Evolutionary conservation across 2,113 vertebrate species (phyloP).

Genomic region (human (Homo sapiens)): GRCh38 chr6:98188001-98188500

Average conservation of each 20-base stretch:
- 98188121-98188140: slow-evolving; percentile 54
- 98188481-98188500: slow-evolving; percentile 73
- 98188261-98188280: slow-evolving; percentile 71
- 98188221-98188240: slow-evolving; percentile 73
- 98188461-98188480: slow-evolving; percentile 79
- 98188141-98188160: slow-evolving; percentile 34
- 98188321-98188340: slow-evolving; percentile 77
- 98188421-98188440: slow-evolving; percentile 84
- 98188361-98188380: slow-evolving; percentile 80
- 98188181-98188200: slow-evolving; percentile 53
- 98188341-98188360: slow-evolving; percentile 75
- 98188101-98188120: slow-evolving; percentile 32
- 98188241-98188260: slow-evolving; percentile 72
- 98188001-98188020: neutral
- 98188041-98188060: slow-evolving; percentile 34
- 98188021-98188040: slow-evolving; percentile 52
- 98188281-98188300: slow-evolving; percentile 76
- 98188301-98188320: slow-evolving; percentile 71
- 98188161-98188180: slow-evolving; percentile 46
- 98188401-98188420: slow-evolving; percentile 76
- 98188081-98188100: slow-evolving; percentile 65
- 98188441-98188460: slow-evolving; percentile 83
- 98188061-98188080: slow-evolving; percentile 26
- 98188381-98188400: slow-evolving; percentile 77
- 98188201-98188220: slow-evolving; percentile 61